Conservation (phyloP, 2,888 invertebrate genomes). For the Scelioninae gen. 1 region DNA sequence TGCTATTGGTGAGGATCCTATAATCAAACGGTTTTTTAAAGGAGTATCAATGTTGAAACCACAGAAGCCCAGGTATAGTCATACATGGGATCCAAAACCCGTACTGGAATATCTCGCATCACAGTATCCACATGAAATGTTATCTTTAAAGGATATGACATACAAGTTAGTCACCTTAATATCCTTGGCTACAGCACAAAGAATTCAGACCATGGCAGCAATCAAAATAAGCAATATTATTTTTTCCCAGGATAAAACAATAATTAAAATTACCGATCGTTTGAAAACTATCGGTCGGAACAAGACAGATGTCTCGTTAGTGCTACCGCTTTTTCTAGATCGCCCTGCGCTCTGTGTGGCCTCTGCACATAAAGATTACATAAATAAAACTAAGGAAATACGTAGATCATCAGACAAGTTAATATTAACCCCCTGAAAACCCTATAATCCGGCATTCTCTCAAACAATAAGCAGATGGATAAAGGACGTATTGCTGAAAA, state of each 20-base stretch:
- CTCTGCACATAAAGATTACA: constrained; percentile 10
- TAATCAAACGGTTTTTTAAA: constrained; percentile 3
- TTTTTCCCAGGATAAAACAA: background rate
- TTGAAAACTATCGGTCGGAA: background rate
- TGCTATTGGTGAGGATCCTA: background rate
- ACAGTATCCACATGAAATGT: background rate
- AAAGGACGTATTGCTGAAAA: constrained; percentile 9
- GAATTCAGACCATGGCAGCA: constrained; percentile 6
- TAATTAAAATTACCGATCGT: background rate
- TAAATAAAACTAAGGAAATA: background rate
- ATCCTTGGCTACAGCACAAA: constrained; percentile 9
- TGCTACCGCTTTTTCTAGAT: background rate
- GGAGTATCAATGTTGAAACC: constrained; percentile 37
- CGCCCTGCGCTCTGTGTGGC: background rate
- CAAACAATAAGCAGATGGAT: constrained; percentile 55
- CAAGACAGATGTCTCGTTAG: background rate
- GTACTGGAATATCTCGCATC: background rate
- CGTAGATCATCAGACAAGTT: background rate
- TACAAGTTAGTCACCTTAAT: background rate
- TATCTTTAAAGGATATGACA: background rate
- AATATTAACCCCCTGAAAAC: constrained; percentile 14
- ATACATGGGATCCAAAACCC: constrained; percentile 7
- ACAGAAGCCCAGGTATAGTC: constrained; percentile 68
- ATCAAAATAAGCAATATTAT: constrained; percentile 5
- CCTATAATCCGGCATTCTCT: constrained; percentile 15